Evolutionary conservation across 1,140 invertebrate genomes (phyloP), one percentile per base, ranked within the genome.

Genomic region (Periplaneta americana): DNA sequence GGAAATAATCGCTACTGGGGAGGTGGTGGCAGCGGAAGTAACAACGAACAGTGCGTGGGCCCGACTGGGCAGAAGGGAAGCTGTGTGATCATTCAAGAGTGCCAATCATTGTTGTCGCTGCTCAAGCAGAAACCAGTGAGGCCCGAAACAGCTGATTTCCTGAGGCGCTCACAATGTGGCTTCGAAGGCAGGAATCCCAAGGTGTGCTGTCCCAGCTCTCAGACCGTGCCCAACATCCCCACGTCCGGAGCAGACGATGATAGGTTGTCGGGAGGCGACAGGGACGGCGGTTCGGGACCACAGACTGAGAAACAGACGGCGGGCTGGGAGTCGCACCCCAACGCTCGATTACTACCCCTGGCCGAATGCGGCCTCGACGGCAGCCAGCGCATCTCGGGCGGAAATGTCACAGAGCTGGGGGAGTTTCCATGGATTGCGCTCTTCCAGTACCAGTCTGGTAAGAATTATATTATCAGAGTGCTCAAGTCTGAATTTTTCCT

Each of bases 361-460:
- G 22, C 35, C 15, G 33, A 74, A 17, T 80, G 79, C 31, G 79
- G 79, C 15, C 28, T 39, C 13, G 35, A 35, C 28, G 31, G 18
- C n/a, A 35, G 37, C 22, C 2, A 34, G 75, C 80, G 87, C 74
- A 87, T 89, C 80, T 84, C 85, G 37, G 86, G 86, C 39, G 90
- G 90, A 8, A 85, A 88, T 76, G 84, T 85, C 79, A 86, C 90
- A 0, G 86, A 87, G 36, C 77, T 91, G 10, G 87, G 86, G 34
- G 88, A 90, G 77, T 89, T 88, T 79, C 90, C 90, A 15, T 91
- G 90, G 90, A 91, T 91, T 89, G 89, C 87, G 5, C 82, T 91
- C 37, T 80, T 91, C 0, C 87, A 88, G 78, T 91, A 91, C 78
- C 82, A 86, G 82, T 87, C 85, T 85, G 85, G 88, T 89, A 85